phyloP scores from a whole-genome alignment of 2,113 vertebrate genomes.

The Scomber scombrus region DNA sequence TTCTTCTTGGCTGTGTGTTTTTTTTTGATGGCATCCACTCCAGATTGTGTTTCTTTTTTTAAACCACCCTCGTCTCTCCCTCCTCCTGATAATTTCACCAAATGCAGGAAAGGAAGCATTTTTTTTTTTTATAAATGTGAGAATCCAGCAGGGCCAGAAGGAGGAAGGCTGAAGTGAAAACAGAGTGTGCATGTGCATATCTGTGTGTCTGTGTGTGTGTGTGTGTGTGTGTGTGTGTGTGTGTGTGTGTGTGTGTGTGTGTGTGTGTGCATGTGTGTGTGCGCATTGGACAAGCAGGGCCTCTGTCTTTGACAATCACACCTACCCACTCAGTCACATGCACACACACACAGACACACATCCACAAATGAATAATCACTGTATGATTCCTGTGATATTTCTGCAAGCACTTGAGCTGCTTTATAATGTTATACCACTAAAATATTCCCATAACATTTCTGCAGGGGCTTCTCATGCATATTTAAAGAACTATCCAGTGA shows the following conservation, averaged over 20 bases:
- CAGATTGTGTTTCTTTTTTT: constrained; percentile 43
- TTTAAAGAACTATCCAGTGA: no score
- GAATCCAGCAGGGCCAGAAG: constrained; percentile 8
- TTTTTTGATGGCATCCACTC: constrained; percentile 20
- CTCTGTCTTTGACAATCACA: constrained; percentile 69
- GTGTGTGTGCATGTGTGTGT: constrained; percentile 5
- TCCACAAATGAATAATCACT: constrained; percentile 38
- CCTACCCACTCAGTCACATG: constrained; percentile 71
- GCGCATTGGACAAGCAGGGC: constrained; percentile 45
- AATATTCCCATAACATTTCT: background rate
- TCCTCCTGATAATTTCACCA: constrained; percentile 16
- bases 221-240: constrained; percentile 20
- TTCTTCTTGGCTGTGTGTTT: background rate
- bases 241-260: constrained; percentile 5
- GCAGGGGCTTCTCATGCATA: background rate
- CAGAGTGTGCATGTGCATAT: constrained; percentile 40
- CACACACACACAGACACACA: constrained; percentile 36
- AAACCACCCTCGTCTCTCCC: constrained; percentile 18
- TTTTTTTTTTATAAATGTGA: no score
- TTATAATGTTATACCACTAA: background rate
- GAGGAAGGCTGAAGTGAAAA: constrained; percentile 40
- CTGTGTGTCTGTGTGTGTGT: constrained; percentile 13
- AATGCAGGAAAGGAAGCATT: constrained; percentile 25
- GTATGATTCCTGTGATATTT: constrained; percentile 21
- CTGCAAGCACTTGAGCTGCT: background rate